phyloP scores from a whole-genome alignment of 2,888 invertebrate genomes.

The Drosophila putrida region DNA sequence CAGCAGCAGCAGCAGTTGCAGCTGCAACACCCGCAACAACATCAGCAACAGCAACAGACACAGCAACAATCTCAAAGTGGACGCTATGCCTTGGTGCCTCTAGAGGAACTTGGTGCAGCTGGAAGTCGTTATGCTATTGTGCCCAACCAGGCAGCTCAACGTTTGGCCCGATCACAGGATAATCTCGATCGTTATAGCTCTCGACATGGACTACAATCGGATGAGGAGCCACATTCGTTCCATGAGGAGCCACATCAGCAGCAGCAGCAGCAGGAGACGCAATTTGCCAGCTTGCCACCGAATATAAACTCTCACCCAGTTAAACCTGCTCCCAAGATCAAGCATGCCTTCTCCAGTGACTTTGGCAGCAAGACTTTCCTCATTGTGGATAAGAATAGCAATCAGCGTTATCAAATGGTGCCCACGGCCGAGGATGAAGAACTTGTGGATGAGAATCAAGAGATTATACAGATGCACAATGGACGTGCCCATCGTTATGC shows the following conservation, averaged over 20 bases:
- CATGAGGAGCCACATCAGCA: conserved; percentile 78
- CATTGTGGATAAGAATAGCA: conserved; percentile 87
- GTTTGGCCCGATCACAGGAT: conserved; percentile 84
- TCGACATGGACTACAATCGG: conserved; percentile 50
- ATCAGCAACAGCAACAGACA: conserved; percentile 32
- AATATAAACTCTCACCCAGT: conserved; percentile 53
- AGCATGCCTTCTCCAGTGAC: conserved; percentile 85
- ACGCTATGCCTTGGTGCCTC: conserved; percentile 87
- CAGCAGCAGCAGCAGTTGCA: conserved; percentile 32
- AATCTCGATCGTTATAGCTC: conserved; percentile 82
- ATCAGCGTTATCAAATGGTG: conserved; percentile 88
- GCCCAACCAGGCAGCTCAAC: conserved; percentile 84
- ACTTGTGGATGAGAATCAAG: conserved; percentile 85
- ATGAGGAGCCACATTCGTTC: conserved; percentile 79
- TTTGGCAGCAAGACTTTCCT: conserved; percentile 85
- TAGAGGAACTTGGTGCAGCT: conserved; percentile 82
- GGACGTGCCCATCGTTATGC: conserved; percentile 87
- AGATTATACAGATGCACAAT: conserved; percentile 86
- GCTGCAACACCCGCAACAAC: conserved; percentile 48
- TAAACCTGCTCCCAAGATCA: conserved; percentile 69
- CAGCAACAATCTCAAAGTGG: conserved; percentile 58
- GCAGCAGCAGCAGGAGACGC: conserved; percentile 58
- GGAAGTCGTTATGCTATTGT: conserved; percentile 84
- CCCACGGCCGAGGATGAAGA: conserved; percentile 88
- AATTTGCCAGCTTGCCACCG: conserved; percentile 83